Conservation (phyloP, 1,140 invertebrate genomes). For the Brachionus asplanchnoidis region DNA sequence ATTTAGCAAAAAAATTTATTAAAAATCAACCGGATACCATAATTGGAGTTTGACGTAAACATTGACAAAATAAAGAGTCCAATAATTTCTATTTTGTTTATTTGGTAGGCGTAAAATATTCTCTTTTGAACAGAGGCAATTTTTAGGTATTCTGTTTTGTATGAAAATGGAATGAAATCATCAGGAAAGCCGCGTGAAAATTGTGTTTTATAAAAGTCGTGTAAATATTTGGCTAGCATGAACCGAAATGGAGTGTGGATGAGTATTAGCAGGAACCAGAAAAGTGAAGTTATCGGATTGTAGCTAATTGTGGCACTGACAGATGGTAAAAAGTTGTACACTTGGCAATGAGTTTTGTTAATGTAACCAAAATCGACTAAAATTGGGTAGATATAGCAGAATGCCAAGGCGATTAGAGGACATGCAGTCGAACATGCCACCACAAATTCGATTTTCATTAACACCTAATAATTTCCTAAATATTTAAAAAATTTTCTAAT, state of each 20-base stretch:
- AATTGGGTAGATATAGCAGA: neutral
- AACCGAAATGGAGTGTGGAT: conserved; percentile 34
- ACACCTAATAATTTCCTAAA: neutral
- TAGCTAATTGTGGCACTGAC: conserved; percentile 35
- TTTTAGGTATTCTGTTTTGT: neutral
- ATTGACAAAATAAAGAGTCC: conserved; percentile 13
- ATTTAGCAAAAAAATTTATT: neutral
- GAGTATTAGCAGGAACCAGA: conserved; percentile 26
- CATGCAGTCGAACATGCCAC: neutral
- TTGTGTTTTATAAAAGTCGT: conserved; percentile 11
- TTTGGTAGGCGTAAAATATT: conserved; percentile 2
- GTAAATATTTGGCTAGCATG: conserved; percentile 1
- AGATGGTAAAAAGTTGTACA: conserved; percentile 31
- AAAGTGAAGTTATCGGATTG: neutral
- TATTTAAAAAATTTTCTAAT: neutral
- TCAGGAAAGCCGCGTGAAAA: neutral
- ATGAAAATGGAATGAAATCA: neutral
- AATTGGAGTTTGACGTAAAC: conserved; percentile 25
- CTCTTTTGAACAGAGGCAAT: neutral
- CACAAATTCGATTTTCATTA: conserved; percentile 2
- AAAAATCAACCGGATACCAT: neutral
- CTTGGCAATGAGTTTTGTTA: conserved; percentile 11
- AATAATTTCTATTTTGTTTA: conserved; percentile 26
- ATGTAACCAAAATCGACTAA: neutral
- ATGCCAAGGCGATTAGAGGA: neutral